Evolutionary conservation across 2,888 invertebrate species (phyloP).

Genomic region (Stegophylla sp.): DNA sequence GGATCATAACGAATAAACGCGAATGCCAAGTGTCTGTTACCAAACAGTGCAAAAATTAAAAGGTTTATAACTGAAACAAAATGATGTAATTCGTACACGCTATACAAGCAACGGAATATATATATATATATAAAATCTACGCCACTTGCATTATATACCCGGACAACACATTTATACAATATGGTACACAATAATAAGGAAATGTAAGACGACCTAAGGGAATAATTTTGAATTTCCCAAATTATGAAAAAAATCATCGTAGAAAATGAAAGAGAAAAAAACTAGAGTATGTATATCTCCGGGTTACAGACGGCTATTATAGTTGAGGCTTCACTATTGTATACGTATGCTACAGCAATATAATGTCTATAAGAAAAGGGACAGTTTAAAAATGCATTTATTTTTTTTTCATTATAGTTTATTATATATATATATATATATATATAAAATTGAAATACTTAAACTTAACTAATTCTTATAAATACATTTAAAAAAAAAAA

Average conservation of each 20-base stretch:
- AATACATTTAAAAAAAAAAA: too few relatives aligned
- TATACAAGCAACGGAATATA: not conserved
- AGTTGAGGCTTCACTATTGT: not conserved
- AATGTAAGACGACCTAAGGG: conserved; percentile 33
- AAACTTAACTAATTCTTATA: too few relatives aligned
- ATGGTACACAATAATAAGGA: conserved; percentile 8
- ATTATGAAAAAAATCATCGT: conserved; percentile 37
- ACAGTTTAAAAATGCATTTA: not conserved
- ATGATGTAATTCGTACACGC: not conserved
- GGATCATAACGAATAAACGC: not conserved
- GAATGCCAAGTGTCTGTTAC: not conserved
- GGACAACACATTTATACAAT: not conserved
- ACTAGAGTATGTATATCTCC: not conserved
- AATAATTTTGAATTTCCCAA: conserved; percentile 34
- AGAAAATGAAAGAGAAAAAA: not conserved
- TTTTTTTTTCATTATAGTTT: not conserved
- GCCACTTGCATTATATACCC: conserved; percentile 15
- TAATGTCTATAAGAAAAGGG: not conserved
- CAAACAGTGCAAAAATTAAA: not conserved
- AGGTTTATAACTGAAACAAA: not conserved
- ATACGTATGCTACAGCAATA: not conserved
- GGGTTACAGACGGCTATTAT: conserved; percentile 7
- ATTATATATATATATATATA: not conserved
- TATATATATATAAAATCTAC: not conserved
- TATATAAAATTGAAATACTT: not conserved